A percentile compares a stretch with the other conserved stretches of the same genome.
These are phyloP conservation scores for Coelinius sp. DNA, from an alignment of 2,888 invertebrate species.

Conservation along the genomic window DNA sequence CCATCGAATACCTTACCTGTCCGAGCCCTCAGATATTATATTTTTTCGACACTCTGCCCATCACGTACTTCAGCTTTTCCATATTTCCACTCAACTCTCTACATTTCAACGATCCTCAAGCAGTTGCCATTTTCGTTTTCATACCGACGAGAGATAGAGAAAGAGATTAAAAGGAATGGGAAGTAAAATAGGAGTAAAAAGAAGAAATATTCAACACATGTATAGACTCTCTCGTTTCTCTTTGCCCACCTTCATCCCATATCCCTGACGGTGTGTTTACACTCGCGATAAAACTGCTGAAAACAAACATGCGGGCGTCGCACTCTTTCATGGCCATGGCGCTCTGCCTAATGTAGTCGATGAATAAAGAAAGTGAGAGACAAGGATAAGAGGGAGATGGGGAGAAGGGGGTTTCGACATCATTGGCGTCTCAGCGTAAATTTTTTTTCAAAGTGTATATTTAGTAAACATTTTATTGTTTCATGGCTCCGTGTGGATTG, in stretches of 20 bases:
- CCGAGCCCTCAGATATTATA: conserved; percentile 33
- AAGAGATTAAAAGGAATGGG: conserved; percentile 32
- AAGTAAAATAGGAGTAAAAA: conserved; percentile 38
- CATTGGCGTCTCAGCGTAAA: not conserved
- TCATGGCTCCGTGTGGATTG: not conserved
- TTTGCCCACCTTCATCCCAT: not conserved
- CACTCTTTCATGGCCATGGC: conserved; percentile 44
- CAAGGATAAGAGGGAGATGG: not conserved
- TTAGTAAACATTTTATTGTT: conserved; percentile 22
- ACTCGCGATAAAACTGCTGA: conserved; percentile 65
- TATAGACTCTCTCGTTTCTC: conserved; percentile 6
- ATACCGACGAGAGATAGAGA: conserved; percentile 32
- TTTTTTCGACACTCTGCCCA: conserved; percentile 44
- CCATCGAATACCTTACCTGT: conserved; percentile 64
- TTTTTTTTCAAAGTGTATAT: not conserved
- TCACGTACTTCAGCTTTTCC: conserved; percentile 25
- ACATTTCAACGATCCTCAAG: conserved; percentile 22
- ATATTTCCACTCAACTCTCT: conserved; percentile 6
- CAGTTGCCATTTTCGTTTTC: conserved; percentile 11
- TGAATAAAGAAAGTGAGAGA: conserved; percentile 27
- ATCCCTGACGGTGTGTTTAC: conserved; percentile 63
- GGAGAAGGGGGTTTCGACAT: conserved; percentile 9
- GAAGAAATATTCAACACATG: conserved; percentile 28
- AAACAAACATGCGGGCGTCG: conserved; percentile 61
- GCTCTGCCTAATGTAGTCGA: conserved; percentile 42